A percentile compares a stretch with the other conserved stretches of the same genome.
phyloP scores from a whole-genome alignment of 2,888 invertebrate species.

The Psylliodes chrysocephalus region DNA sequence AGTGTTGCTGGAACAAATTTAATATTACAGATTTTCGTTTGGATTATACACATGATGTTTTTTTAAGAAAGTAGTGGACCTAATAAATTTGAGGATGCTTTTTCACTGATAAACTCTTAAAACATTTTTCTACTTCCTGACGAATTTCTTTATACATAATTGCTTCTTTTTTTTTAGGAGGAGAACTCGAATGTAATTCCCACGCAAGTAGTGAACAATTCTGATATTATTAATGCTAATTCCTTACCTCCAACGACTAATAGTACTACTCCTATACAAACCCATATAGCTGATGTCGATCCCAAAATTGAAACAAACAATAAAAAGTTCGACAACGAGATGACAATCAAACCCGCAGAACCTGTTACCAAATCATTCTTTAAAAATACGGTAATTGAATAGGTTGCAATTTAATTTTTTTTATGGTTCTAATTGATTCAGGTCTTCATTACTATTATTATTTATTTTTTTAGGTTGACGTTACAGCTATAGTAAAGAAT shows the following conservation, averaged over 20 bases:
- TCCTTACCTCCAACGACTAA: conserved; percentile 21
- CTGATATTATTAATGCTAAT: conserved; percentile 39
- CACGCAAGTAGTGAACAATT: conserved; percentile 26
- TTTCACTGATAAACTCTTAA: too few species aligned
- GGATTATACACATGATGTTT: too few species aligned
- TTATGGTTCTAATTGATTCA: too few species aligned
- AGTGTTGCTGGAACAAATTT: too few species aligned
- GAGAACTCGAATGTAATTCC: conserved; percentile 37
- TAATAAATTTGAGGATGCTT: too few species aligned
- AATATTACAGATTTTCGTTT: too few species aligned
- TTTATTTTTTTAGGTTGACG: conserved; percentile 46
- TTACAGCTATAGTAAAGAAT: conserved; percentile 61
- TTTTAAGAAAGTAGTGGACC: too few species aligned
- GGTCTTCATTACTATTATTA: too few species aligned
- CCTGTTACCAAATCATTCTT: conserved; percentile 19
- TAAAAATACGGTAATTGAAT: conserved; percentile 29
- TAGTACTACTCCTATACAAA: conserved; percentile 3
- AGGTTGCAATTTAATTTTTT: too few species aligned
- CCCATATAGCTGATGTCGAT: conserved; percentile 15
- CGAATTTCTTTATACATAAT: too few species aligned
- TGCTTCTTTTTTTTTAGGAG: conserved; percentile 39
- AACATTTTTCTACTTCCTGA: too few species aligned
- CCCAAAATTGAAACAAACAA: conserved; percentile 30
- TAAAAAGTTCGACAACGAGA: conserved; percentile 34
- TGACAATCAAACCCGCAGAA: conserved; percentile 38